Evolutionary conservation across 2,113 vertebrate species (phyloP).

Genomic region (Melanotaenia duboulayi): DNA sequence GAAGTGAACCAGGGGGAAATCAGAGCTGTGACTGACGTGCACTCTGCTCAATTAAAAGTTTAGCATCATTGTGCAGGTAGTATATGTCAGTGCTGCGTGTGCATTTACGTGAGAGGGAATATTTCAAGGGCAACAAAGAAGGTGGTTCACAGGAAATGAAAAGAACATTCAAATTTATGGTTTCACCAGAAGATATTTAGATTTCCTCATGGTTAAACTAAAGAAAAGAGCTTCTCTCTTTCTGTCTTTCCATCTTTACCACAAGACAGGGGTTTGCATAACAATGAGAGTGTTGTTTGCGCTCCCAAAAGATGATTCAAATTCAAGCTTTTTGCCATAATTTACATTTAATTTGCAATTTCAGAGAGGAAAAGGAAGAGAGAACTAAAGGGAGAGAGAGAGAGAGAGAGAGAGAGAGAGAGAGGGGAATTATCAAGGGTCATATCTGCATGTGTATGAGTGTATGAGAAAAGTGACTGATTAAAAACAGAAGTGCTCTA

Average conservation of each 20-base stretch:
- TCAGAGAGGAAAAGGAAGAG: conserved; percentile 1
- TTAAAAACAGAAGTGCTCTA: not conserved
- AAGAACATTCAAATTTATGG: conserved; percentile 34
- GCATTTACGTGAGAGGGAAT: conserved; percentile 18
- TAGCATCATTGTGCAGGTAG: conserved; percentile 21
- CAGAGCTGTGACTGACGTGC: conserved; percentile 37
- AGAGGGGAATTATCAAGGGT: conserved; percentile 11
- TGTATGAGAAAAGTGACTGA: not conserved
- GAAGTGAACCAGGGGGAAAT: conserved; percentile 54
- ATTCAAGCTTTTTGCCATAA: conserved; percentile 36
- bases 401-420: too few species aligned
- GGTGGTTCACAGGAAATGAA: conserved; percentile 43
- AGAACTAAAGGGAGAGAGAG: conserved; percentile 16
- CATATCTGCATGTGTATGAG: conserved; percentile 2
- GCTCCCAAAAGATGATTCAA: conserved; percentile 43
- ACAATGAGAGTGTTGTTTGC: conserved; percentile 45
- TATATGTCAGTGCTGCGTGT: not conserved
- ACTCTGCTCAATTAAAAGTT: conserved; percentile 35
- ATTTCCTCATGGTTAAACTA: conserved; percentile 45
- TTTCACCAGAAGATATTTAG: conserved; percentile 28
- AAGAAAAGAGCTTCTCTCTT: conserved; percentile 15
- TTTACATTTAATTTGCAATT: conserved; percentile 48
- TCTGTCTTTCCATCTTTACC: conserved; percentile 20
- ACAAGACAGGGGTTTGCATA: conserved; percentile 29
- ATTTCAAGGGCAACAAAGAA: conserved; percentile 17